These are phyloP conservation scores for Physeter macrocephalus DNA, from an alignment of 2,113 vertebrate genomes.

Conservation along the genomic window DNA sequence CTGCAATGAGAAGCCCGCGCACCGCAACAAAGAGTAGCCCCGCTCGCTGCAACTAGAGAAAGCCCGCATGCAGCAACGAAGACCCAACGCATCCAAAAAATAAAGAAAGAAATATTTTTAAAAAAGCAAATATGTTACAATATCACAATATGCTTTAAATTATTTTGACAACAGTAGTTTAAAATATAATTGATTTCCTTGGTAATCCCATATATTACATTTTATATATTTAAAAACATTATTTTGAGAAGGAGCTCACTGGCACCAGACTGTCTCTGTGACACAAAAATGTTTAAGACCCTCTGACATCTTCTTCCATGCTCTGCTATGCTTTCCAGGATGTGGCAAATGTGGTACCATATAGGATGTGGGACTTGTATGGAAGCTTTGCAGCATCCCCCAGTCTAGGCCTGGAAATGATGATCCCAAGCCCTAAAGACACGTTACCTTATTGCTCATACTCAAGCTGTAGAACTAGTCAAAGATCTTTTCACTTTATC, in stretches of 20 bases:
- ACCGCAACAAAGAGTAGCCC: too few species aligned
- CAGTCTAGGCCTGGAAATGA: not conserved
- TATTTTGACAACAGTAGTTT: not conserved
- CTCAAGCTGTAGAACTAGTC: not conserved
- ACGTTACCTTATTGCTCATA: not conserved
- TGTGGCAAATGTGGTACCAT: not conserved
- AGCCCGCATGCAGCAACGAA: too few species aligned
- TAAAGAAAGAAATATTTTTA: too few species aligned
- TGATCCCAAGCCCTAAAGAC: not conserved
- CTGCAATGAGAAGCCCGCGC: too few species aligned
- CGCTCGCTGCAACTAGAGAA: too few species aligned
- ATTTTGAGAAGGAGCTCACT: not conserved
- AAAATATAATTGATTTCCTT: not conserved
- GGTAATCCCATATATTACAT: not conserved
- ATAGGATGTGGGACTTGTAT: not conserved
- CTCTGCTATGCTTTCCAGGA: not conserved
- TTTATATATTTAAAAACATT: not conserved
- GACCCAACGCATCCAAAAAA: too few species aligned
- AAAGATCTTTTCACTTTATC: not conserved
- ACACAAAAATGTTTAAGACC: not conserved
- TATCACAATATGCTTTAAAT: not conserved
- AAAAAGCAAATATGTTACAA: not conserved
- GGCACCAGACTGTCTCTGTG: not conserved
- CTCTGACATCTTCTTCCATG: not conserved
- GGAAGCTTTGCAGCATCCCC: not conserved